A percentile compares a stretch with the other conserved stretches of the same genome.
Conservation (phyloP, 92 coral and sea anemone species). For the Heliopora coerulea region DNA sequence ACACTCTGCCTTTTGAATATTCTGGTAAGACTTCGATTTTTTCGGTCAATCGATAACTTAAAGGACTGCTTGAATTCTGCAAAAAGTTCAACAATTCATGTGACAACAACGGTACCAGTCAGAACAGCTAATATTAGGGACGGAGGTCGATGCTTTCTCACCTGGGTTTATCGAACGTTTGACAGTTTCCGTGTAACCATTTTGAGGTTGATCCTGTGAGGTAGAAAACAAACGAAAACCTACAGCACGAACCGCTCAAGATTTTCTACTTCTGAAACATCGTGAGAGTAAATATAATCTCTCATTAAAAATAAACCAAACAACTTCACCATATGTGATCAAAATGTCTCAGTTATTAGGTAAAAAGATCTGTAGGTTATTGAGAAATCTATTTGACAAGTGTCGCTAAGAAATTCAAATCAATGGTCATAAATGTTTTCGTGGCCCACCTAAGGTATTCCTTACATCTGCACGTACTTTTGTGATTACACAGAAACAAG, state of each 20-base stretch:
- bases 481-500: too few relatives aligned
- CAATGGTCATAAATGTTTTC: too few relatives aligned
- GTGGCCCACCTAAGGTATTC: too few relatives aligned
- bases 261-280: too few relatives aligned
- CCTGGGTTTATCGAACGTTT: conserved; percentile 94
- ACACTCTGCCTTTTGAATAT: conserved; percentile 83
- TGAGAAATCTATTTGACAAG: too few relatives aligned
- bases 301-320: too few relatives aligned
- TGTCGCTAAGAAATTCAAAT: too few relatives aligned
- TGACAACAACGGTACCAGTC: not conserved
- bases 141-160: conserved; percentile 21
- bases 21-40: conserved; percentile 77
- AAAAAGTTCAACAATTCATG: not conserved
- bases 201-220: conserved; percentile 81
- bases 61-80: conserved; percentile 85
- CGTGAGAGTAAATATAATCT: not conserved
- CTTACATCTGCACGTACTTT: too few relatives aligned
- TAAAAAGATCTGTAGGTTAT: too few relatives aligned
- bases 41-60: conserved; percentile 89
- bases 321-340: too few relatives aligned
- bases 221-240: conserved; percentile 5
- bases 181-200: conserved; percentile 74
- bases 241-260: not conserved
- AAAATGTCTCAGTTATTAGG: too few relatives aligned
- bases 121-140: too few relatives aligned